These are phyloP conservation scores for Drosophila nr. fundita DNA, from an alignment of 2,888 invertebrate genomes.

Conservation along the genomic window DNA sequence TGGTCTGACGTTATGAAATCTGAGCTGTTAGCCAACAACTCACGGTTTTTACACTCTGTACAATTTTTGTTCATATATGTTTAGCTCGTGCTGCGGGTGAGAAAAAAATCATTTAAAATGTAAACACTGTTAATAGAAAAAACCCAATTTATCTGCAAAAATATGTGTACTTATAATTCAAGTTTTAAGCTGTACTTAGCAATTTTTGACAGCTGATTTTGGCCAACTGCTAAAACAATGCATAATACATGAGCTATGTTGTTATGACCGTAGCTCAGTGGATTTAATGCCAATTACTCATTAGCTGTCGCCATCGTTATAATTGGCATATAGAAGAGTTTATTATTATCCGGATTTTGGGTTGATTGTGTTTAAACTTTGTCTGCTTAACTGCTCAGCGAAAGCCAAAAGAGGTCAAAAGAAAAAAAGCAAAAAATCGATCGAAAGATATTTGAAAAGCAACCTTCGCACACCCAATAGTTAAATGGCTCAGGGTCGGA, in stretches of 20 bases:
- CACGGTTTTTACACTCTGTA: not conserved
- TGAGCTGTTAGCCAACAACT: not conserved
- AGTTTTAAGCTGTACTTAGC: not conserved
- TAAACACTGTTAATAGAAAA: not conserved
- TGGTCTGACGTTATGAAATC: not conserved
- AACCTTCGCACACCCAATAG: slow-evolving; percentile 38
- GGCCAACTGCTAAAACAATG: slow-evolving; percentile 43
- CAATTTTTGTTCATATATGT: not conserved
- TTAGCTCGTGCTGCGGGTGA: slow-evolving; percentile 2
- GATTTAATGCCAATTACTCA: slow-evolving; percentile 45
- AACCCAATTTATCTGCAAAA: not conserved
- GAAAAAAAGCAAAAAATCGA: slow-evolving; percentile 3
- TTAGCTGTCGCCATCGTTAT: slow-evolving; percentile 43
- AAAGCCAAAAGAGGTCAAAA: slow-evolving; percentile 14
- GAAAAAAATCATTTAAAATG: slow-evolving; percentile 1
- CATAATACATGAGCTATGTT: slow-evolving; percentile 57
- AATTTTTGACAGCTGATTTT: slow-evolving; percentile 20
- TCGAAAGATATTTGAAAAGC: slow-evolving; percentile 18
- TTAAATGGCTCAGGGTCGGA: slow-evolving; percentile 59
- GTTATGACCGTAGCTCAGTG: slow-evolving; percentile 6
- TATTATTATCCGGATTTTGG: slow-evolving; percentile 35
- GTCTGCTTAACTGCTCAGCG: not conserved
- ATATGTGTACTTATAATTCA: not conserved
- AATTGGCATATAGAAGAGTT: slow-evolving; percentile 73
- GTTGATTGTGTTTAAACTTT: not conserved